These are phyloP conservation scores for Ochropacha duplaris DNA, from an alignment of 2,888 invertebrate genomes.

Conservation along the genomic window DNA sequence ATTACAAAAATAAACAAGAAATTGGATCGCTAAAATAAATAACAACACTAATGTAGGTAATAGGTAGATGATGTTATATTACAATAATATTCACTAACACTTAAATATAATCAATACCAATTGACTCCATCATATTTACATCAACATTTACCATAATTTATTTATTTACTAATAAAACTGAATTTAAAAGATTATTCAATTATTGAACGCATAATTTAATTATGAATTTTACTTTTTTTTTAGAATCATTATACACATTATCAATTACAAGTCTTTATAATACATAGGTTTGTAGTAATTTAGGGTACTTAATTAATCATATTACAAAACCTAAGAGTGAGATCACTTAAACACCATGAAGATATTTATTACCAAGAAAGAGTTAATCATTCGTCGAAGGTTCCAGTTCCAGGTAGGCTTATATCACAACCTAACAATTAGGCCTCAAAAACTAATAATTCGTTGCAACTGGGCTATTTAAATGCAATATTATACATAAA, in stretches of 20 bases:
- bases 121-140: conserved; percentile 20
- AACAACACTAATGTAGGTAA: conserved; percentile 52
- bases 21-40: conserved; percentile 67
- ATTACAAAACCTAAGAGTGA: conserved; percentile 54
- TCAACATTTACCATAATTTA: conserved; percentile 4
- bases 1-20: conserved; percentile 55
- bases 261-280: conserved; percentile 4
- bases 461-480: not conserved
- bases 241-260: not conserved
- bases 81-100: conserved; percentile 27
- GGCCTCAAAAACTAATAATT: conserved; percentile 18
- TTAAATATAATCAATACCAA: conserved; percentile 13
- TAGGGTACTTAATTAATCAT: conserved; percentile 30
- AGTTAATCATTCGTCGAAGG: conserved; percentile 21
- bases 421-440: conserved; percentile 18
- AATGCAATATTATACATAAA: not conserved
- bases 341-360: conserved; percentile 54
- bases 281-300: conserved; percentile 14
- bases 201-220: not conserved
- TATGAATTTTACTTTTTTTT: not conserved
- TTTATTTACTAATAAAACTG: not conserved
- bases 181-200: not conserved
- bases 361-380: conserved; percentile 21
- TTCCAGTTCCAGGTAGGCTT: conserved; percentile 17
- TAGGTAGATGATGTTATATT: conserved; percentile 35